Evolutionary conservation across 2,797 vertebrate species (phyloP), one percentile per base, ranked within the genome.

Genomic region (Onychomys arenicola): DNA sequence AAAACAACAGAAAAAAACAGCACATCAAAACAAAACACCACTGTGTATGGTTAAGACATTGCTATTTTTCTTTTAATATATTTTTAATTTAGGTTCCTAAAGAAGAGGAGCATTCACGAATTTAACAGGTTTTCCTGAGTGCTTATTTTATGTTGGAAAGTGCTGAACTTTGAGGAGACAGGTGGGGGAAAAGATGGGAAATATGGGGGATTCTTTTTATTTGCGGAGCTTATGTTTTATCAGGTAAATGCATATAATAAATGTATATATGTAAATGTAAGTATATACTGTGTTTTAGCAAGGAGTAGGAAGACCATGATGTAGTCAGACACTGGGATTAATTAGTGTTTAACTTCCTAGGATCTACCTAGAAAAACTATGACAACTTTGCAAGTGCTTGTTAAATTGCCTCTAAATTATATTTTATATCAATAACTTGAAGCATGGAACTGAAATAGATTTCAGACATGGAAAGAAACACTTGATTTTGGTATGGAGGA

Each of bases 331-430:
- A 43, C 11, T 65, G 32, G 8, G n/a, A 83, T 63, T 95, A 23
- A 19, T 75, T 76, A 55, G 73, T 32, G 65, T 61, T 91, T 14
- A 65, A 55, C 93, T 94, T 95, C 93, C 67, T 76, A 46, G 8
- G 29, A 86, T 84, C 81, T 32, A 46, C 8, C 52, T 59, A 91
- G n/a, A 81, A 71, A 90, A 85, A 85, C 43, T 93, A 90, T 82
- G 65, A 78, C 82, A 91, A 91, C 14, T 87, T 37, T 83, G 13
- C 6, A 76, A 96, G 49, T 16, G 5, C n/a, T 57, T 59, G 23
- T 88, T 90, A 94, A 87, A 71, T 93, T 83, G 37, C 23, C 52
- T 76, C 1, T 77, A 90, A 69, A 81, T 90, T 95, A 93, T 57
- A 95, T 84, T 92, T 94, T 57, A 57, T 34, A 89, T 55, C 37